Evolutionary conservation across 2,888 invertebrate species (phyloP), one percentile per base, ranked within the genome.

Genomic region (Ornithoptera alexandrae): DNA sequence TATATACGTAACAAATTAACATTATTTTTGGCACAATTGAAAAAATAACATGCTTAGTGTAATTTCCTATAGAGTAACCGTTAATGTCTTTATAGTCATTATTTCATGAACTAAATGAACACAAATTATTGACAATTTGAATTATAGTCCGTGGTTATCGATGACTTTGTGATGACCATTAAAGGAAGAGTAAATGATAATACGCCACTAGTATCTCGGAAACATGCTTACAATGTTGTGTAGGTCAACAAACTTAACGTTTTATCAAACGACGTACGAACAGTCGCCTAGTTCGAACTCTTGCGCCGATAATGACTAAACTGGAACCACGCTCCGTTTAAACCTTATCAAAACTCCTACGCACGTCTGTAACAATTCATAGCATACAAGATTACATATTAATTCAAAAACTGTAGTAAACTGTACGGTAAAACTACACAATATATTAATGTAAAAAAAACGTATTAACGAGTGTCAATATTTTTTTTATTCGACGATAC

Each of bases 261-360:
- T 85, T 85, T 85, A 85, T 85, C 85, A 80, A 80, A 78, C 79
- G 79, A 76, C 79, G 80, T 77, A 81, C 74, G 76, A 78, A 71
- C 62, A 69, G 42, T 68, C 63, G 71, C 66, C 58, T 68, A 58
- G 79, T 80, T 81, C 82, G 81, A 84, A 59, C 60, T 63, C 67
- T 70, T 53, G 59, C 53, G 59, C 63, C 63, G 70, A 70, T 70
- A 69, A 57, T 62, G 84, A 84, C 78, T 78, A 75, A 82, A 82
- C 80, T 83, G 80, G 82, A 80, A 83, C 81, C 79, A 80, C 81
- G 80, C 75, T 74, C 78, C 80, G 77, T 79, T 80, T 81, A 82
- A 84, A 86, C 85, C 85, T 86, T 84, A 78, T 78, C 80, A 77
- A 75, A 80, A 62, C 84, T 83, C 84, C 86, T 82, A 88, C 85